Percentiles rank a stretch among this genome's conserved stretches.
phyloP scores from a whole-genome alignment of 2,888 invertebrate genomes.

The Unio pictorum region DNA sequence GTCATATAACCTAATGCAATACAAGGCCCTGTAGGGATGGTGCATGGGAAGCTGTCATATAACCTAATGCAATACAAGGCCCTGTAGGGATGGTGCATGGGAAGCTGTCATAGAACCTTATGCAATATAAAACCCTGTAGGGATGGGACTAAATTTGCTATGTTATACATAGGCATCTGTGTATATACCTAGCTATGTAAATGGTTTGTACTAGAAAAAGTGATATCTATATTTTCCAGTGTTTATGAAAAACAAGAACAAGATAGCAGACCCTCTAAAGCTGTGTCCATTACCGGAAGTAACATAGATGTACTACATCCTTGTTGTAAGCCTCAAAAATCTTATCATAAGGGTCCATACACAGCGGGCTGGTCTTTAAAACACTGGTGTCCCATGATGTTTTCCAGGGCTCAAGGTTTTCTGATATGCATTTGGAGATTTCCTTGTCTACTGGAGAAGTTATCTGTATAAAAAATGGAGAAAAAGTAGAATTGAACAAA shows the following conservation, averaged over 20 bases:
- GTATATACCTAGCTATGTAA: too few relatives aligned
- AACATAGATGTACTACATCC: slow-evolving; percentile 46
- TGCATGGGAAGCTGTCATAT: too few relatives aligned
- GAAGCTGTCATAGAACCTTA: too few relatives aligned
- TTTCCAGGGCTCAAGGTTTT: slow-evolving; percentile 83
- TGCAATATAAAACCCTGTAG: too few relatives aligned
- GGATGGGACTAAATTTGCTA: too few relatives aligned
- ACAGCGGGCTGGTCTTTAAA: slow-evolving; percentile 73
- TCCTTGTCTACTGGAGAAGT: slow-evolving; percentile 91
- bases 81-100: too few relatives aligned
- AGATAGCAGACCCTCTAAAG: not conserved
- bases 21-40: too few relatives aligned
- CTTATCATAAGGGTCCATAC: slow-evolving; percentile 81
- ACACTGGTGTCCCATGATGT: slow-evolving; percentile 83
- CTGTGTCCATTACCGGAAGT: slow-evolving; percentile 40
- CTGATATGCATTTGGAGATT: slow-evolving; percentile 84
- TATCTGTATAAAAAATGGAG: slow-evolving; percentile 77
- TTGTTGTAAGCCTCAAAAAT: slow-evolving; percentile 74
- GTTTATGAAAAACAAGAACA: not conserved
- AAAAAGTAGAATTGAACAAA: too few relatives aligned
- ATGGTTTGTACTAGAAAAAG: not conserved
- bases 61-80: too few relatives aligned
- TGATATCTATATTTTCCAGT: not conserved
- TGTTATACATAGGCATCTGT: too few relatives aligned
- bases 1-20: too few relatives aligned